A percentile compares a stretch with the other conserved stretches of the same genome.
Conservation (phyloP, 2,113 vertebrate species). For the Peromyscus polionotus region DNA sequence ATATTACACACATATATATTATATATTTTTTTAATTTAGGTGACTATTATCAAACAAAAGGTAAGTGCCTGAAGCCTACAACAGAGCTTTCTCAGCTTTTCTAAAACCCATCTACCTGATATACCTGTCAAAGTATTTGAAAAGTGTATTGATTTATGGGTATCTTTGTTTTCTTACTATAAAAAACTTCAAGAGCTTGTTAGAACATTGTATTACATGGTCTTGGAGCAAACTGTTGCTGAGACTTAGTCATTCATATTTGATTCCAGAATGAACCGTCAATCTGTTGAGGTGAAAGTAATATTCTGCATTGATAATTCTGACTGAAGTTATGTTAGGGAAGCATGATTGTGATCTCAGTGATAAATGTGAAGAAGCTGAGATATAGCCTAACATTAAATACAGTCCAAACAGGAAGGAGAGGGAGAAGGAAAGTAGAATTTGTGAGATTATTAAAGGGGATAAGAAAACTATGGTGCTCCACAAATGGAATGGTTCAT, state of each 20-base stretch:
- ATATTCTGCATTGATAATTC: not conserved
- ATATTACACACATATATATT: too few relatives aligned
- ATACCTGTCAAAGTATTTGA: too few relatives aligned
- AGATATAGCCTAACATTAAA: not conserved
- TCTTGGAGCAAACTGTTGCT: not conserved
- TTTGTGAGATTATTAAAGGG: not conserved
- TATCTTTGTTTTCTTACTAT: not conserved
- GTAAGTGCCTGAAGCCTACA: not conserved
- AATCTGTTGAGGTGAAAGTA: not conserved
- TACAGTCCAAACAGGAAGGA: not conserved
- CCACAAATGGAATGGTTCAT: not conserved
- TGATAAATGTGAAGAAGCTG: not conserved
- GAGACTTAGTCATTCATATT: not conserved
- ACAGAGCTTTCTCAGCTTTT: not conserved
- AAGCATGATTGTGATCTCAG: not conserved
- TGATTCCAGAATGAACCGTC: not conserved
- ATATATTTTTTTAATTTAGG: not conserved
- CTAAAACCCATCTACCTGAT: not conserved
- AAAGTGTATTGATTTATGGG: not conserved
- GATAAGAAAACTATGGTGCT: not conserved
- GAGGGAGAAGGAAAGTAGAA: accelerated
- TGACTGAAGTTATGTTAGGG: not conserved
- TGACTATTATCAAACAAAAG: not conserved
- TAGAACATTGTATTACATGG: not conserved
- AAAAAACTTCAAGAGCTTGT: not conserved